These are phyloP conservation scores for Choristoneura fumiferana DNA, from an alignment of 1,140 invertebrate genomes.

Conservation along the genomic window DNA sequence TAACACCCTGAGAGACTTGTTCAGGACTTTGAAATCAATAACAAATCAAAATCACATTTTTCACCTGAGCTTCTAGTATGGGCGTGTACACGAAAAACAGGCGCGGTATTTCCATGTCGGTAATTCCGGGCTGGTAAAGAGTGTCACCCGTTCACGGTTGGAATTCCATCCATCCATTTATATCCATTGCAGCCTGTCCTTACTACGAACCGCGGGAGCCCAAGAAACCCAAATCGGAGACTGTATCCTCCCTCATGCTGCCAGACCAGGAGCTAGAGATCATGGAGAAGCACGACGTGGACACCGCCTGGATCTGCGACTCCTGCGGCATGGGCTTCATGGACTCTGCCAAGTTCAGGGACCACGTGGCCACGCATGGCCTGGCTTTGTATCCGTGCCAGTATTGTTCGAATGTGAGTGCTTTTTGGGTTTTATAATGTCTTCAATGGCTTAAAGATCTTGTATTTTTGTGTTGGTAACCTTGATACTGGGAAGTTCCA, in stretches of 20 bases:
- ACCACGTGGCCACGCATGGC: conserved; percentile 47
- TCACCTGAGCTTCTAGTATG: too few relatives aligned
- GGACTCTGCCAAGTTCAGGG: conserved; percentile 38
- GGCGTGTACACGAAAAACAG: too few relatives aligned
- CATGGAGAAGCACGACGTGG: background rate
- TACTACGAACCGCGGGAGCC: conserved; percentile 63
- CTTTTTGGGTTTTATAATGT: too few relatives aligned
- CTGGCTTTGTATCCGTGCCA: conserved; percentile 51
- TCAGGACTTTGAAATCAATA: too few relatives aligned
- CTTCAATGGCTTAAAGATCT: too few relatives aligned
- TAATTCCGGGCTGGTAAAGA: too few relatives aligned
- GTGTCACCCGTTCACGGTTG: too few relatives aligned
- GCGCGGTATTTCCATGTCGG: too few relatives aligned
- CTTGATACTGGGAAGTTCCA: too few relatives aligned
- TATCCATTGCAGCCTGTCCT: conserved; percentile 46
- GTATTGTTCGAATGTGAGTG: conserved; percentile 51
- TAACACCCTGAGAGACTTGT: too few relatives aligned
- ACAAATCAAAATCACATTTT: too few relatives aligned
- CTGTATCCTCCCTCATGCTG: background rate
- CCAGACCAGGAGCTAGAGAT: background rate
- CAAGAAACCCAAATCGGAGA: conserved; percentile 41
- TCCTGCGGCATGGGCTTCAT: conserved; percentile 47
- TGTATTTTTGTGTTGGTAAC: too few relatives aligned
- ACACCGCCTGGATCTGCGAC: conserved; percentile 51
- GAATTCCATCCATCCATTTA: background rate